phyloP scores from a whole-genome alignment of 2,888 invertebrate species.

The Agonopterix arenella region DNA sequence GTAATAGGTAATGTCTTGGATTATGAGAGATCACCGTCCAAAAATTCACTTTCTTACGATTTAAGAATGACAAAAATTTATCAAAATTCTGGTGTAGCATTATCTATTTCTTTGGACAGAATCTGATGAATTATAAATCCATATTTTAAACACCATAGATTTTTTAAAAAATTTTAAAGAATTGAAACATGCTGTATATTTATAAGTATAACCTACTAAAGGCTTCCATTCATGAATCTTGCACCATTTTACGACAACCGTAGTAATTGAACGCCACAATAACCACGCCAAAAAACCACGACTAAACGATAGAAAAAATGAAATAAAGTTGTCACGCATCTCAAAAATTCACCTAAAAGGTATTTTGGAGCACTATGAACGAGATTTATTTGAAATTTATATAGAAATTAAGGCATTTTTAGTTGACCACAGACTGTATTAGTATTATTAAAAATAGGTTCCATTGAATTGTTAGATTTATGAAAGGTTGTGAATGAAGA shows the following conservation, averaged over 20 bases:
- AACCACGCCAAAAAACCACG: constrained; percentile 31
- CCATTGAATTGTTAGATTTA: constrained; percentile 14
- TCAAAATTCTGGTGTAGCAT: no score
- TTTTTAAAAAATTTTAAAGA: no score
- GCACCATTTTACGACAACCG: constrained; percentile 52
- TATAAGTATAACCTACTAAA: constrained; percentile 13
- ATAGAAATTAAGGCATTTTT: constrained; percentile 41
- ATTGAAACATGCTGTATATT: constrained; percentile 27
- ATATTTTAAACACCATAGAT: no score
- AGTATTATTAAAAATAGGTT: constrained; percentile 8
- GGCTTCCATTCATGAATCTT: constrained; percentile 35
- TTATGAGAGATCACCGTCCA: no score
- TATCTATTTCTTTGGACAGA: no score
- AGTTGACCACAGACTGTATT: constrained; percentile 17
- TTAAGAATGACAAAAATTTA: no score
- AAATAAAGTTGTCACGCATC: constrained; percentile 54
- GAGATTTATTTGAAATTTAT: constrained; percentile 62
- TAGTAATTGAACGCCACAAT: constrained; percentile 59
- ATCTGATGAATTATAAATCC: no score
- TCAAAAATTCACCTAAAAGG: constrained; percentile 34
- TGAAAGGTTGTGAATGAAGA: constrained; percentile 13
- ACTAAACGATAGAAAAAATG: constrained; percentile 30
- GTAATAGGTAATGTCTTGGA: no score
- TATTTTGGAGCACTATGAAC: constrained; percentile 29
- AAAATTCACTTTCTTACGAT: no score